Conservation (phyloP, 2,113 vertebrate genomes). For the Leucosticte australis region DNA sequence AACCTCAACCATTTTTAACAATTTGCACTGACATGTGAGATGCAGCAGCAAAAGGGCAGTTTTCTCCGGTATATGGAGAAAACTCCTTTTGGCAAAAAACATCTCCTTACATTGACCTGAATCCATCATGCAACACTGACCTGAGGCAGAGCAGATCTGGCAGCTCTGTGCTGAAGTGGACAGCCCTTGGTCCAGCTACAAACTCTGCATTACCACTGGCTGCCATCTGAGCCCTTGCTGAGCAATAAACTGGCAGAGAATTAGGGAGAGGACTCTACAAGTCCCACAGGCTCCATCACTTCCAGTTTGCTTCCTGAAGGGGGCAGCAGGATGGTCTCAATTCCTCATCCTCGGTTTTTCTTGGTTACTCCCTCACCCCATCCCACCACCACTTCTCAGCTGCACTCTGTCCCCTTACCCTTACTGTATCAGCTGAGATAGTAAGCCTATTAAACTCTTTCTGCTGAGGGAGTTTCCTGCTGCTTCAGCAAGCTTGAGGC, state of each 20-base stretch:
- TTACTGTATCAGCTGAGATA: not conserved
- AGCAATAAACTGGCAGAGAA: not conserved
- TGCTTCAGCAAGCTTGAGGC: not conserved
- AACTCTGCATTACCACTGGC: not conserved
- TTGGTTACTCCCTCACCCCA: not conserved
- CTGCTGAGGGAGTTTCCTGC: not conserved
- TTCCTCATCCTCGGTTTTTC: not conserved
- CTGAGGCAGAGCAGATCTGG: not conserved
- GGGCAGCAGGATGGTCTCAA: not conserved
- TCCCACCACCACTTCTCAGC: not conserved
- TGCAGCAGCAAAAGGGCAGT: not conserved
- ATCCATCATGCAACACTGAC: accelerated
- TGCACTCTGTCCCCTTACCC: not conserved
- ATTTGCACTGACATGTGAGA: not conserved
- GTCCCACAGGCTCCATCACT: not conserved
- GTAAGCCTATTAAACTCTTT: not conserved
- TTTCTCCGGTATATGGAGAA: not conserved
- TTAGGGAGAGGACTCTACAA: not conserved
- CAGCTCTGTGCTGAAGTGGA: not conserved
- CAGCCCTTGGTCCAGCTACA: not conserved
- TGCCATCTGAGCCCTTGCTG: not conserved
- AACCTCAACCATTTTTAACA: not conserved
- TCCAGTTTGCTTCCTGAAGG: not conserved
- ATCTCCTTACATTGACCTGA: not conserved
- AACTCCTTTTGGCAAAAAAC: not conserved